Conservation (phyloP, 1,140 invertebrate genomes). For the Archivesica marissinica region DNA sequence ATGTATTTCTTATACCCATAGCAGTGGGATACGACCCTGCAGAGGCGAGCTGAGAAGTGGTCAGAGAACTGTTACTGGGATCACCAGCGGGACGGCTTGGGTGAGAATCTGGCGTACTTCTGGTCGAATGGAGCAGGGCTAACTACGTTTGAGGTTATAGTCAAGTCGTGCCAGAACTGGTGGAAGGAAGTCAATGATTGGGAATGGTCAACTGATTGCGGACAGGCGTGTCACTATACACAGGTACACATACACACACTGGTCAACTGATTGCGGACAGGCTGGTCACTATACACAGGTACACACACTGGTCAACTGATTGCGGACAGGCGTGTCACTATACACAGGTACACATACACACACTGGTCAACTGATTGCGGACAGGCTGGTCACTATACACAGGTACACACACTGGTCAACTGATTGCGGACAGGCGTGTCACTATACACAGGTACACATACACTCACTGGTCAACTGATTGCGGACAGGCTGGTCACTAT, state of each 20-base stretch:
- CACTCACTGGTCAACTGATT: too few relatives aligned
- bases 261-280: conserved; percentile 41
- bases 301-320: conserved; percentile 26
- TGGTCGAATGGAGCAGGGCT: not conserved
- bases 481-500: too few relatives aligned
- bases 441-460: conserved; percentile 53
- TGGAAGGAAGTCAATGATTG: conserved; percentile 53
- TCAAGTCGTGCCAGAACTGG: conserved; percentile 39
- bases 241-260: conserved; percentile 33
- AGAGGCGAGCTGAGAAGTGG: conserved; percentile 37
- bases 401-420: conserved; percentile 47
- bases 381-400: conserved; percentile 53
- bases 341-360: conserved; percentile 47
- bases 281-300: conserved; percentile 61
- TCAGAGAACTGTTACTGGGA: conserved; percentile 59
- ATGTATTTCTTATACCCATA: not conserved
- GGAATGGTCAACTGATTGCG: conserved; percentile 49
- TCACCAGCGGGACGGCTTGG: conserved; percentile 43
- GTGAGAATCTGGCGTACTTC: conserved; percentile 49
- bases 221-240: conserved; percentile 54
- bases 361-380: conserved; percentile 48
- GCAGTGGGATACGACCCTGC: conserved; percentile 40
- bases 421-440: conserved; percentile 44
- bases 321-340: conserved; percentile 56
- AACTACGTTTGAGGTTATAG: not conserved